These are phyloP conservation scores for Lagocephalus sceleratus DNA, from an alignment of 2,797 vertebrate genomes.

Conservation along the genomic window DNA sequence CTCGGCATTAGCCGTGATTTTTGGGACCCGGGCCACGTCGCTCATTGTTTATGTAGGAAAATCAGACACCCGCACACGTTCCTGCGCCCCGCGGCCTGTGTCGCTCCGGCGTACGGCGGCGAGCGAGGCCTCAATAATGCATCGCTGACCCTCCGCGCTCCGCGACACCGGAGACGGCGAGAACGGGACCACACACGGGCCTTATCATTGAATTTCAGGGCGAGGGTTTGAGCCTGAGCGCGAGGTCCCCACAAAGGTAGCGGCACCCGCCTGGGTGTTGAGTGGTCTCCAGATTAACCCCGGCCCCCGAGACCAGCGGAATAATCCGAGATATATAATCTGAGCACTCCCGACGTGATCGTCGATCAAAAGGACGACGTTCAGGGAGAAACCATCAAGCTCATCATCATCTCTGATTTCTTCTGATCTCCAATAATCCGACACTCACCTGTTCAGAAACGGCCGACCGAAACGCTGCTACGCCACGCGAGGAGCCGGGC, in stretches of 20 bases:
- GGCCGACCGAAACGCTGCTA: too few species aligned
- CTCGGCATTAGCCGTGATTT: background rate
- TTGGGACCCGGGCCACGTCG: background rate
- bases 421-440: too few species aligned
- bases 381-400: too few species aligned
- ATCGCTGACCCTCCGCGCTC: conserved; percentile 46
- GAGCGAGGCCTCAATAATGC: conserved; percentile 64
- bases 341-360: too few species aligned
- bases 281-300: too few species aligned
- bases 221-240: conserved; percentile 8
- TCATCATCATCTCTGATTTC: too few species aligned
- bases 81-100: conserved; percentile 33
- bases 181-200: conserved; percentile 55
- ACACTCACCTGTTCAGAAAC: too few species aligned
- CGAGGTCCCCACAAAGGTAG: background rate
- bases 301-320: too few species aligned
- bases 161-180: conserved; percentile 60
- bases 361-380: too few species aligned
- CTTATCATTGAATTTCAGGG: conserved; percentile 22
- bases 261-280: background rate
- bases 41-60: conserved; percentile 35
- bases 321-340: too few species aligned
- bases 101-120: conserved; percentile 51
- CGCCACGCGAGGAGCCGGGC: too few species aligned
- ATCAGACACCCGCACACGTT: conserved; percentile 44